These are phyloP conservation scores for Apis florea DNA, from an alignment of 1,140 invertebrate genomes.

Conservation along the genomic window DNA sequence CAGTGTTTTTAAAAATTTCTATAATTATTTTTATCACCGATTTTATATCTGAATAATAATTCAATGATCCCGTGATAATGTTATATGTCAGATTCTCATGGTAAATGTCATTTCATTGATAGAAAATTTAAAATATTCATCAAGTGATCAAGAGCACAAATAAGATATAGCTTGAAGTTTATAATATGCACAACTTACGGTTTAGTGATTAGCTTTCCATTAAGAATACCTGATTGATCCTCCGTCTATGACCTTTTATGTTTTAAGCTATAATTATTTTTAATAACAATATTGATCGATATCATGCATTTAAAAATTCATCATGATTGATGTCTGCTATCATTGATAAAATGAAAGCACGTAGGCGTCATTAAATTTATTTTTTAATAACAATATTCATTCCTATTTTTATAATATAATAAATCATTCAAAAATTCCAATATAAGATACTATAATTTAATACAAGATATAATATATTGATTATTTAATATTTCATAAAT, in stretches of 20 bases:
- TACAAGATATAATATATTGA: no score
- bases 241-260: neutral
- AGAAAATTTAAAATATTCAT: constrained; percentile 11
- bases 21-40: constrained; percentile 8
- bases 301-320: neutral
- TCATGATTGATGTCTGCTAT: neutral
- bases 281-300: neutral
- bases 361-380: neutral
- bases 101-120: constrained; percentile 18
- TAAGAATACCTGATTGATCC: constrained; percentile 17
- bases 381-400: neutral
- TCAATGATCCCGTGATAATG: constrained; percentile 46
- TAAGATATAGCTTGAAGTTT: neutral
- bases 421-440: no score
- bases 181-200: neutral
- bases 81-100: neutral
- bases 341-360: neutral
- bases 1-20: neutral
- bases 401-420: no score
- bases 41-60: constrained; percentile 11
- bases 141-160: no score
- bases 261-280: neutral
- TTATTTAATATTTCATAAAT: no score
- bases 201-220: constrained; percentile 18
- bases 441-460: no score